Conservation (phyloP, 2,113 vertebrate genomes). For the Balaeniceps rex region DNA sequence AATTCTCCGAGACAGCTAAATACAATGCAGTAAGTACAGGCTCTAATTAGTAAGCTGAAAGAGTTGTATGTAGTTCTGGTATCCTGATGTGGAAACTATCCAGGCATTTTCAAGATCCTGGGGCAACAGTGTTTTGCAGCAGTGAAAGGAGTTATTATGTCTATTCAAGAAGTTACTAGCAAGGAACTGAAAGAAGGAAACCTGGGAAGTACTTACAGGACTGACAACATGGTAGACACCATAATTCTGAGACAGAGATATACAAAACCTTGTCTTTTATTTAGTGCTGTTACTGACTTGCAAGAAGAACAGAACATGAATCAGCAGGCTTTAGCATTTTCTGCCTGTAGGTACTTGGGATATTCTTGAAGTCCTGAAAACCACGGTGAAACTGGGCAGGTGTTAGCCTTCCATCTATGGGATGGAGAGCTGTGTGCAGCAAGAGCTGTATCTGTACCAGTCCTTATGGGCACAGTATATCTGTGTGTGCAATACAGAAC, state of each 20-base stretch:
- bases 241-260: background rate
- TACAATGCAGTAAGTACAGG: background rate
- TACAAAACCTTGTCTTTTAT: background rate
- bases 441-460: background rate
- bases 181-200: background rate
- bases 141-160: background rate
- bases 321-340: background rate
- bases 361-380: background rate
- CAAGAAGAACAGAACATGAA: background rate
- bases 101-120: background rate
- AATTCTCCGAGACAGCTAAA: background rate
- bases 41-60: conserved; percentile 5
- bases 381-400: background rate
- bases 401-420: background rate
- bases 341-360: background rate
- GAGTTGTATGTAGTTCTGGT: background rate
- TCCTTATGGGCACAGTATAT: background rate
- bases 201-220: background rate
- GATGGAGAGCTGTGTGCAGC: background rate
- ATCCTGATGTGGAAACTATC: background rate
- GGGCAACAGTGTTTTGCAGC: background rate
- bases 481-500: background rate
- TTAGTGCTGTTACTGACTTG: background rate
- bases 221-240: background rate
- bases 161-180: background rate